Evolutionary conservation across 23 tunicate species (phyloP).

Genomic region (Halocynthia aurantium): DNA sequence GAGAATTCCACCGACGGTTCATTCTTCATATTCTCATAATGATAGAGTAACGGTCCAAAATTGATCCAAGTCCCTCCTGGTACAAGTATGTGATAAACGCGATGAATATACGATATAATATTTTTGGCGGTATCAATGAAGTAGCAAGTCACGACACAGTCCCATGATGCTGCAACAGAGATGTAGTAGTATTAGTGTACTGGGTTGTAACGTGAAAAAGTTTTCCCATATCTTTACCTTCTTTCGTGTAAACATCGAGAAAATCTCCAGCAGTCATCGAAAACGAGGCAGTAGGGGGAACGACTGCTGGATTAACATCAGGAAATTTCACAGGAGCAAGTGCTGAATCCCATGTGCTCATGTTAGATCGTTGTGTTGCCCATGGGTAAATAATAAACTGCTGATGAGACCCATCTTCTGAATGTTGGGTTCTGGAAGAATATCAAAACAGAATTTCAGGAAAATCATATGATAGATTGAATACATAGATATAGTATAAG

Average conservation of each 20-base stretch:
- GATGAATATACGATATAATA: constrained; percentile 63
- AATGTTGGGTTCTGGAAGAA: constrained; percentile 10
- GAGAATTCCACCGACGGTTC: constrained; percentile 80
- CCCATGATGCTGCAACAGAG: constrained; percentile 41
- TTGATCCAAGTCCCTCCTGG: constrained; percentile 97
- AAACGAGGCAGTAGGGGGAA: constrained; percentile 35
- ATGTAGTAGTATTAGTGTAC: background rate
- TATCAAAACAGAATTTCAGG: constrained; percentile 1
- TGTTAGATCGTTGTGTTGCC: constrained; percentile 72
- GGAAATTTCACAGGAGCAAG: constrained; percentile 80
- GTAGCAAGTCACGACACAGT: constrained; percentile 82
- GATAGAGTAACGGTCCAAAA: constrained; percentile 87
- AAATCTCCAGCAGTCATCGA: constrained; percentile 95
- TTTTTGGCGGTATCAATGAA: constrained; percentile 96
- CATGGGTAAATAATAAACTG: constrained; percentile 80
- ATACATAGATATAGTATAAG: no score
- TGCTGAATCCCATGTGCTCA: constrained; percentile 50
- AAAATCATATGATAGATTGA: background rate
- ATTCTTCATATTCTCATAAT: constrained; percentile 65
- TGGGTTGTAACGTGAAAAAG: background rate
- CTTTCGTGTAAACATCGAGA: constrained; percentile 52
- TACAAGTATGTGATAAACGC: constrained; percentile 54
- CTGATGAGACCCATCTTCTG: constrained; percentile 44
- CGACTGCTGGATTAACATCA: constrained; percentile 61
- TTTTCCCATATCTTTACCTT: constrained; percentile 12